These are phyloP conservation scores for Lithobates sylvaticus DNA, from an alignment of 2,797 vertebrate genomes.

Conservation along the genomic window DNA sequence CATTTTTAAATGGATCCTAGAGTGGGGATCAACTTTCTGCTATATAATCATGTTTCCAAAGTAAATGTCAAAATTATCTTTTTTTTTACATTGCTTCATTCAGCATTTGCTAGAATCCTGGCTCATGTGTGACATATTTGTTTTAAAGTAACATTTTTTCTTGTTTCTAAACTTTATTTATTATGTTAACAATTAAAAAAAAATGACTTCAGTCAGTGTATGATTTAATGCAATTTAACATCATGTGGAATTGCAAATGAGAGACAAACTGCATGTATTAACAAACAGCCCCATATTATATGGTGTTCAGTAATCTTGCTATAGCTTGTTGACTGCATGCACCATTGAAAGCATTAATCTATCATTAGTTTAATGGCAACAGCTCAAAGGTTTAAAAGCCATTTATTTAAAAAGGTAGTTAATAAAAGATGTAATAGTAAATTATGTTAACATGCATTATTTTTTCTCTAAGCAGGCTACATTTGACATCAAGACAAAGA, in stretches of 20 bases:
- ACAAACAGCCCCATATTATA: not conserved
- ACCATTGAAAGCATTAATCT: not conserved
- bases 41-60: not conserved
- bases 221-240: not conserved
- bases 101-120: not conserved
- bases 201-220: not conserved
- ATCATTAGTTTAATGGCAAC: not conserved
- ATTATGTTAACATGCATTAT: not conserved
- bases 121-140: not conserved
- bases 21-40: no score
- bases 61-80: not conserved
- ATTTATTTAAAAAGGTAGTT: not conserved
- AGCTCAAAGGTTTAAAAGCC: not conserved
- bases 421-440: not conserved
- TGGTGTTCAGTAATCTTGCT: not conserved
- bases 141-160: no score
- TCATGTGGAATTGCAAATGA: not conserved
- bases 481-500: not conserved
- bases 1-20: no score
- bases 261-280: not conserved
- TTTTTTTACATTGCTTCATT: not conserved
- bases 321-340: not conserved
- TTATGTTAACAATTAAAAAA: not conserved
- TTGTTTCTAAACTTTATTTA: no score
- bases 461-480: not conserved